phyloP scores from a whole-genome alignment of 2,797 vertebrate species.

The Notamacropus eugenii region DNA sequence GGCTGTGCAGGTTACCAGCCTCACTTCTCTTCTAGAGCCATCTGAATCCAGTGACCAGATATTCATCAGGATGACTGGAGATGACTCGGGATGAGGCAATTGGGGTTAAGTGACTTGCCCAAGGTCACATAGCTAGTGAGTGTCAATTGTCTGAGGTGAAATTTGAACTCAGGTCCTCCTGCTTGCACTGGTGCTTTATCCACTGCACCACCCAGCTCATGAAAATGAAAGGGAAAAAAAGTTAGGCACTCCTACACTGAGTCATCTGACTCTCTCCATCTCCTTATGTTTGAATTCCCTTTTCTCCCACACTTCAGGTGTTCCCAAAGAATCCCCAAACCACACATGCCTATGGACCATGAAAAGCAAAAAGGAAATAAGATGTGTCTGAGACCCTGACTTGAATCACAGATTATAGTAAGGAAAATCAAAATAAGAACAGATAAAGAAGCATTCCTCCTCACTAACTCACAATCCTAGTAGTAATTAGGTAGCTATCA shows the following conservation, averaged over 20 bases:
- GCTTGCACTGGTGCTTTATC: too few species aligned
- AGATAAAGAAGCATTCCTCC: neutral
- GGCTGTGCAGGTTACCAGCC: too few species aligned
- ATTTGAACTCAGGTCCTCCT: too few species aligned
- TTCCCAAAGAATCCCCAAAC: neutral
- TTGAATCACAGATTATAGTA: neutral
- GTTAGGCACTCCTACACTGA: neutral
- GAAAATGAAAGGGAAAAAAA: neutral
- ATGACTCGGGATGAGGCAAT: too few species aligned
- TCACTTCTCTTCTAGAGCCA: too few species aligned
- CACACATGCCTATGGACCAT: neutral
- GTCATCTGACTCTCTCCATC: neutral
- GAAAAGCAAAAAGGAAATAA: neutral
- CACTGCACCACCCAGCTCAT: neutral
- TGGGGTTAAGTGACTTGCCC: too few species aligned
- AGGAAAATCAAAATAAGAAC: neutral
- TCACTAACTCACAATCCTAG: neutral
- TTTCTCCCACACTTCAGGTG: neutral
- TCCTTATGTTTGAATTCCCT: neutral
- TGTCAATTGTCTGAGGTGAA: too few species aligned
- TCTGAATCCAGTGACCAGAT: too few species aligned
- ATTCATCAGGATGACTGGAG: too few species aligned
- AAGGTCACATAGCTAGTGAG: too few species aligned
- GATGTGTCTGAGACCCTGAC: neutral
- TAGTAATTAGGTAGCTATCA: neutral